phyloP scores from a whole-genome alignment of 2,113 vertebrate species.

The Podilymbus podiceps region DNA sequence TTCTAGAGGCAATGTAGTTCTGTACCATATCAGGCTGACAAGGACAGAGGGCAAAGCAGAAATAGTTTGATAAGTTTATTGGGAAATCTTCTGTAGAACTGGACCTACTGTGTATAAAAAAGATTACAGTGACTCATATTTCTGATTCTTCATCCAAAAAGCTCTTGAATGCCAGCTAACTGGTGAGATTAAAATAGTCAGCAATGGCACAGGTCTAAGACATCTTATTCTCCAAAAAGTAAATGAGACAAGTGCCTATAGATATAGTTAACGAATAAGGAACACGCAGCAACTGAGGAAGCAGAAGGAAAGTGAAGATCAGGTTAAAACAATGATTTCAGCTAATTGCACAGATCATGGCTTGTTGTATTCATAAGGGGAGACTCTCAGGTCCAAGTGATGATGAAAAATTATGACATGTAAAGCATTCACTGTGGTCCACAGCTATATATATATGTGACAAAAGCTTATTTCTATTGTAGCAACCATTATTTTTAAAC shows the following conservation, averaged over 20 bases:
- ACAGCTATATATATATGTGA: background rate
- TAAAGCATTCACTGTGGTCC: background rate
- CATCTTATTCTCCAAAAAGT: background rate
- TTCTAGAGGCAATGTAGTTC: background rate
- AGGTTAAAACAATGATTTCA: background rate
- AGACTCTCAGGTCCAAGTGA: background rate
- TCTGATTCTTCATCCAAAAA: background rate
- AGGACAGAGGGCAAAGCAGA: background rate
- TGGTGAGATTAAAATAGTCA: background rate
- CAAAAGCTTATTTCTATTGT: background rate
- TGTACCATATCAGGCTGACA: background rate
- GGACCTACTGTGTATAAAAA: background rate
- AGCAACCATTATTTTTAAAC: background rate
- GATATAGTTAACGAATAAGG: background rate
- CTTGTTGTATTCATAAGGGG: background rate
- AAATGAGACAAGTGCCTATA: background rate
- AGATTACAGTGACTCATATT: background rate
- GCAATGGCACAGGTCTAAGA: background rate
- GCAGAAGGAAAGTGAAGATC: background rate
- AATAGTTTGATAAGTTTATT: background rate
- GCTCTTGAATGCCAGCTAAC: background rate
- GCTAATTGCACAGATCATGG: background rate
- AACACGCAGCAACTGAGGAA: background rate
- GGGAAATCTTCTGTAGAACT: background rate
- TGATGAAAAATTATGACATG: background rate